Evolutionary conservation across 2,797 vertebrate genomes (phyloP), one percentile per base, ranked within the genome.

Genomic region (Knipowitschia caucasica): DNA sequence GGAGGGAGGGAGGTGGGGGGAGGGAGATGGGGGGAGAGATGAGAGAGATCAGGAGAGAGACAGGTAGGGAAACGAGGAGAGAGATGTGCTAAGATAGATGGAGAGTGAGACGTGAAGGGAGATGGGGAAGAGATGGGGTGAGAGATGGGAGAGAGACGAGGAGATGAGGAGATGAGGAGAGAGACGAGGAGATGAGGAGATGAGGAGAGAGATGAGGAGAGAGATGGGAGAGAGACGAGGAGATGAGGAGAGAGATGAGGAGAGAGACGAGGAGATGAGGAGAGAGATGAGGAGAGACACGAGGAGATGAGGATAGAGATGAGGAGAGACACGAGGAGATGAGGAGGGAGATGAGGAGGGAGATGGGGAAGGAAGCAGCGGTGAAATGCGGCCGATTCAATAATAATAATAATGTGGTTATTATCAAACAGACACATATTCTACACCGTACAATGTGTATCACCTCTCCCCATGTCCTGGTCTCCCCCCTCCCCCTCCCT

Each of bases 381-480:
- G 54, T 67, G 58, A 46, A 33, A 59, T 61, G 62, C 17, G 26
- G 49, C 44, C 57, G 3, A 73, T 71, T 72, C 45, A 69, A 73
- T 78, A 75, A 52, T 8, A 45, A 58, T 39, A 75, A 73, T 64
- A 76, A 72, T 59, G 65, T 55, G 49, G 8, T 27, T 35, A 39
- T 61, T 58, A 9, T 30, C 11, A 31, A 3, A 33, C 30, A 14
- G 4, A 33, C 31, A 33, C 31, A 33, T 12, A 33, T 14, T 11
- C 11, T 33, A 14, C n/a, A 34, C 14, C 30, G 12, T 2, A 33
- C 30, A 2, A 75, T 59, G 71, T 53, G 57, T 53, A 59, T 56
- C 72, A 63, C 75, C 64, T 61, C 60, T 67, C 66, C 75, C 77
- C 80, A 81, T 75, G 82, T 81, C n/a, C n/a, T n/a, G n/a, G 77